Evolutionary conservation across 1,140 invertebrate species (phyloP).

Genomic region (Tribolium madens): DNA sequence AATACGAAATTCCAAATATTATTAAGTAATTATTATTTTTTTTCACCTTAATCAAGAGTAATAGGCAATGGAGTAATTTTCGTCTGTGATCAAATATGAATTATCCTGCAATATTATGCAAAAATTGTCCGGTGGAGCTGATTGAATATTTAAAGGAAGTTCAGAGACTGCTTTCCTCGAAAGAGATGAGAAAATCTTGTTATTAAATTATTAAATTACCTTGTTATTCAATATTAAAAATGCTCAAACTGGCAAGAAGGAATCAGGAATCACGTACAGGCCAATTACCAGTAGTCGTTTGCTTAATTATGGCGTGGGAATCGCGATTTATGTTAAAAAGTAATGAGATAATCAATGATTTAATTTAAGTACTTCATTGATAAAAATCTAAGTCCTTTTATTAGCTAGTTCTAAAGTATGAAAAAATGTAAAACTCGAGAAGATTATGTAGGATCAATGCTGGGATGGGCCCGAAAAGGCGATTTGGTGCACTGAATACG

Average conservation of each 20-base stretch:
- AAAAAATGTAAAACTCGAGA: constrained; percentile 44
- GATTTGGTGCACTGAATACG: constrained; percentile 71
- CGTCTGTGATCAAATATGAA: too few relatives aligned
- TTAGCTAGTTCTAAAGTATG: neutral
- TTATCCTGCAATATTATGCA: too few relatives aligned
- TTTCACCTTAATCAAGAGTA: too few relatives aligned
- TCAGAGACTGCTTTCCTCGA: neutral
- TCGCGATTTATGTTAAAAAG: constrained; percentile 9
- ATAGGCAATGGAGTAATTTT: too few relatives aligned
- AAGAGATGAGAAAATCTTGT: neutral
- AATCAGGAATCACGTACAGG: neutral
- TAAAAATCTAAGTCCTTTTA: constrained; percentile 7
- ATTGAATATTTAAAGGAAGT: neutral
- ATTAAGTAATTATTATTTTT: too few relatives aligned
- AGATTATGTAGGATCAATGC: constrained; percentile 63
- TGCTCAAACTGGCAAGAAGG: neutral
- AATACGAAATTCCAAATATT: too few relatives aligned
- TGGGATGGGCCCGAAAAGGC: constrained; percentile 64
- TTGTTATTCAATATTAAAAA: too few relatives aligned
- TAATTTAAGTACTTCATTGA: constrained; percentile 46
- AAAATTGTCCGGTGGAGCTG: neutral
- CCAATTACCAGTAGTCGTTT: neutral
- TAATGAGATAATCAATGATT: neutral
- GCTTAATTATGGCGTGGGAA: neutral
- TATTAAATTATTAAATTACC: neutral